These are phyloP conservation scores for Andricus quercusramuli DNA, from an alignment of 2,888 invertebrate species.

Conservation along the genomic window DNA sequence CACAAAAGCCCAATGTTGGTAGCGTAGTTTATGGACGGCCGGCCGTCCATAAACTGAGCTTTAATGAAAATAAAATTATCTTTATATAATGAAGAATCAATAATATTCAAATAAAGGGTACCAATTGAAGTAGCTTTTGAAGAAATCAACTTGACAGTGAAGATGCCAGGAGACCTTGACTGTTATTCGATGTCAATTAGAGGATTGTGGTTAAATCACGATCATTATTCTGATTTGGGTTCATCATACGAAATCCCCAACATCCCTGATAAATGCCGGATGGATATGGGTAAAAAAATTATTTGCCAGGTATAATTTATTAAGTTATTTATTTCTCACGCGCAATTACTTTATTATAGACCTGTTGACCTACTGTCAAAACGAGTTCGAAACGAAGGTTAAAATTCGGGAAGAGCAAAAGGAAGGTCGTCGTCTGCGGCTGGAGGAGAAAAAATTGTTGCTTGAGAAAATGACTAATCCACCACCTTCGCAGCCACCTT, in stretches of 20 bases:
- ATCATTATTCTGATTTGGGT: conserved; percentile 81
- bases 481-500: conserved; percentile 57
- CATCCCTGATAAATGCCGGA: conserved; percentile 68
- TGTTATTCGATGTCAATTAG: conserved; percentile 81
- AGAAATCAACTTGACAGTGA: conserved; percentile 80
- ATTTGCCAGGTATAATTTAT: conserved; percentile 16
- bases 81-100: neutral
- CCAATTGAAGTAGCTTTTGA: conserved; percentile 81
- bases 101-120: conserved; percentile 73
- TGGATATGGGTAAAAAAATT: conserved; percentile 52
- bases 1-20: too few relatives aligned
- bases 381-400: conserved; percentile 76
- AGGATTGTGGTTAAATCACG: conserved; percentile 81
- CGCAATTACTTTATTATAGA: conserved; percentile 70
- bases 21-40: too few relatives aligned
- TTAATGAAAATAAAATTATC: too few relatives aligned
- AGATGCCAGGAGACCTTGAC: conserved; percentile 81
- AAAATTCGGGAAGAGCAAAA: conserved; percentile 79
- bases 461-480: conserved; percentile 78
- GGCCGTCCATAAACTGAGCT: too few relatives aligned
- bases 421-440: conserved; percentile 77
- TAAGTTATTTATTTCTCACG: neutral
- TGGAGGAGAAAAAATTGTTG: conserved; percentile 77
- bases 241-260: conserved; percentile 73
- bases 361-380: conserved; percentile 79